A percentile compares a stretch with the other conserved stretches of the same genome.
Evolutionary conservation across 2,888 invertebrate species (phyloP).

Genomic region (Galeruca laticollis): DNA sequence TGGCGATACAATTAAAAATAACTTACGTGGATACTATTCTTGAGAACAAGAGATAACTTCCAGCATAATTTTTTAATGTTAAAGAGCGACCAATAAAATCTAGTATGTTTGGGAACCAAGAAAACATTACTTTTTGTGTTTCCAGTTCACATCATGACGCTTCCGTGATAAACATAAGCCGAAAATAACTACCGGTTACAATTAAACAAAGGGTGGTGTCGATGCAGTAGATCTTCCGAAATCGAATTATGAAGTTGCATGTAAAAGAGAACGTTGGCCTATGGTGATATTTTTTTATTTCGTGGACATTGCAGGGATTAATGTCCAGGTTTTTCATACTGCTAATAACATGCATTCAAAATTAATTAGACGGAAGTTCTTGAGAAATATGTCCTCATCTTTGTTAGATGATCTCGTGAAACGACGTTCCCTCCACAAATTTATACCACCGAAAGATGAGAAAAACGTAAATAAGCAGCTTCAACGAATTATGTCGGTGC

Average conservation of each 20-base stretch:
- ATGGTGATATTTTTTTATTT: no score
- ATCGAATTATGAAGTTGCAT: background rate
- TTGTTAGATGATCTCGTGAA: background rate
- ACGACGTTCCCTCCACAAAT: background rate
- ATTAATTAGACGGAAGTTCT: no score
- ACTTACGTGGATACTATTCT: background rate
- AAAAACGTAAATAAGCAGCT: background rate
- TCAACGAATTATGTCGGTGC: background rate
- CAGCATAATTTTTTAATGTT: background rate
- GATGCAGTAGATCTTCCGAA: background rate
- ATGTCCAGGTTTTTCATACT: no score
- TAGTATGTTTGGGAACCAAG: background rate
- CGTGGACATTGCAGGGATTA: no score
- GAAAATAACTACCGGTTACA: background rate
- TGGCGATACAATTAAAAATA: background rate
- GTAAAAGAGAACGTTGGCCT: background rate
- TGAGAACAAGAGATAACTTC: background rate
- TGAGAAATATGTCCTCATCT: no score
- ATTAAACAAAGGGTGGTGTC: no score
- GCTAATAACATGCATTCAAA: no score
- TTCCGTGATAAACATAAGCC: background rate
- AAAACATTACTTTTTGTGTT: background rate
- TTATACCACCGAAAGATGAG: no score
- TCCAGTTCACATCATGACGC: background rate
- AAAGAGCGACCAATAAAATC: background rate